Evolutionary conservation across 1,140 invertebrate genomes (phyloP), one percentile per base, ranked within the genome.

Genomic region (Oppia nitens): DNA sequence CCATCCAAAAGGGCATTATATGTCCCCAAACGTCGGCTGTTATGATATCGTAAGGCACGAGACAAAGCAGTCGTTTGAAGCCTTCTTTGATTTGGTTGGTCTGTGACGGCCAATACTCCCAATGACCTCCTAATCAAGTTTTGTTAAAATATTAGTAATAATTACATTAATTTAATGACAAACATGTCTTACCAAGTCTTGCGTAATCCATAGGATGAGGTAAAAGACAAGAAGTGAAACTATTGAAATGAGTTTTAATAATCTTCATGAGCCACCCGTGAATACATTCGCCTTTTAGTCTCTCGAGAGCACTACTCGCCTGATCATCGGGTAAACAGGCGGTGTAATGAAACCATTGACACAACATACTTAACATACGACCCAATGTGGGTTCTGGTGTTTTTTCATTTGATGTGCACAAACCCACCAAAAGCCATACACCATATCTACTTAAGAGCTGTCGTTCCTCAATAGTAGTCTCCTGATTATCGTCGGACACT

Each of bases 341-440:
- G 29, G 93, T 97, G 60, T 92, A 85, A 76, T 96, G 87, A 76
- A 98, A 98, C 95, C 95, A 98, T 73, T 98, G 91, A 76, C 98
- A 98, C 56, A 98, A 78, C 79, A 94, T 93, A 56, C 88, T 87
- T 26, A 98, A 76, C 63, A 98, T 78, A 64, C 93, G 77, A 21
- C 92, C 91, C 32, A 98, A 76, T 29, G 90, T 82, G 72, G 93
- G 86, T 68, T 83, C 68, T 3, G 87, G 84, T n/a, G 90, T 77
- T 53, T 77, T 70, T 47, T 83, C 77, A 60, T 81, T 83, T 21
- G 89, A 88, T 11, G 84, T 85, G 72, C 91, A 96, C 61, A 96
- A 78, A 47, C 91, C 90, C 29, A 95, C 88, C 63, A 98, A 78
- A 59, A 98, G 71, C 92, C 93, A 98, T 52, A 98, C 87, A 14